These are phyloP conservation scores for Chouioia cunea DNA, from an alignment of 2,888 invertebrate species.

Conservation along the genomic window DNA sequence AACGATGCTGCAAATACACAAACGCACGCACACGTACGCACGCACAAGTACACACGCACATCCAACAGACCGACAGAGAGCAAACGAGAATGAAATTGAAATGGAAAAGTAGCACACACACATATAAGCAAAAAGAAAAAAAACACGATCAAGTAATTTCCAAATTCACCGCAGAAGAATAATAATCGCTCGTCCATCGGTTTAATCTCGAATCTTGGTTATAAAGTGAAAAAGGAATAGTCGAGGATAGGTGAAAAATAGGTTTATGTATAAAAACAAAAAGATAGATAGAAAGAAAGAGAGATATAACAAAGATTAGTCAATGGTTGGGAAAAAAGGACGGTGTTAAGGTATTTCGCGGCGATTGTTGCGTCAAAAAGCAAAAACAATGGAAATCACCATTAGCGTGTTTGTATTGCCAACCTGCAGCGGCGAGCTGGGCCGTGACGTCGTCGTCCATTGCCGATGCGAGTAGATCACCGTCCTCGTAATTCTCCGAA, in stretches of 20 bases:
- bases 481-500: conserved; percentile 83
- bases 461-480: conserved; percentile 86
- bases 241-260: not conserved
- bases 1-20: not conserved
- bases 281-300: not conserved
- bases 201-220: not conserved
- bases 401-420: conserved; percentile 70
- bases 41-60: not conserved
- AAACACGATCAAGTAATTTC: conserved; percentile 32
- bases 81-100: too few relatives aligned
- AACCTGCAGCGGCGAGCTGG: conserved; percentile 95
- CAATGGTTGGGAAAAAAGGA: not conserved
- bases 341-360: not conserved
- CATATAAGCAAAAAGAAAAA: not conserved
- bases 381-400: conserved; percentile 69
- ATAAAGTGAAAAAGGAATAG: not conserved
- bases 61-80: too few relatives aligned
- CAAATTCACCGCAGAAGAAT: conserved; percentile 40
- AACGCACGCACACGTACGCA: not conserved
- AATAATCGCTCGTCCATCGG: conserved; percentile 3
- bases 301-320: not conserved
- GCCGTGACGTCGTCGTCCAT: conserved; percentile 96
- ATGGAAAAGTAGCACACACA: conserved; percentile 5
- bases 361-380: conserved; percentile 56
- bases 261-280: not conserved